Conservation (phyloP, 2,113 vertebrate species). For the Caretta caretta region DNA sequence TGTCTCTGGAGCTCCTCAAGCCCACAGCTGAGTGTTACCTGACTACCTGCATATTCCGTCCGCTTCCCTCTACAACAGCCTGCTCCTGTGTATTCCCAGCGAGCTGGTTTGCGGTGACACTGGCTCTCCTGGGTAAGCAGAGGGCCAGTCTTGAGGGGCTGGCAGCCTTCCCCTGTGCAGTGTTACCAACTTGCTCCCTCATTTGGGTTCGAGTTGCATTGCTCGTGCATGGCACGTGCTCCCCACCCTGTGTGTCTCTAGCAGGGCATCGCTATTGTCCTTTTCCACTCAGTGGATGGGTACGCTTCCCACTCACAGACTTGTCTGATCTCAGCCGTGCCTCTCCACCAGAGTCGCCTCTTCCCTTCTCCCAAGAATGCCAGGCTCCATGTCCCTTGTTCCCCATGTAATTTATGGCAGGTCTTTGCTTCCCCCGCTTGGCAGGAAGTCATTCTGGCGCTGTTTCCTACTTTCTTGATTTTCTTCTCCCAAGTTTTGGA, state of each 20-base stretch:
- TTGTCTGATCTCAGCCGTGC: not conserved
- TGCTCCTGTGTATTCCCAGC: no score
- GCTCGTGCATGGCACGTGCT: no score
- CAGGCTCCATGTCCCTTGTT: not conserved
- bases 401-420: not conserved
- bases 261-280: not conserved
- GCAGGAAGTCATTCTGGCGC: not conserved
- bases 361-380: not conserved
- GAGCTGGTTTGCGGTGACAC: no score
- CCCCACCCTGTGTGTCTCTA: not conserved
- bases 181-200: no score
- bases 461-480: not conserved
- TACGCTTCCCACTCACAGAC: not conserved
- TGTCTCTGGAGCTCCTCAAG: no score
- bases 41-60: no score
- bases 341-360: not conserved
- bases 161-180: no score
- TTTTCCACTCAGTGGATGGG: not conserved
- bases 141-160: no score
- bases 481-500: not conserved
- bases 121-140: no score
- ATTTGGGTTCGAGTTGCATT: not conserved
- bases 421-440: no score
- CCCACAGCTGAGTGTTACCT: no score
- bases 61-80: no score